A percentile compares a stretch with the other conserved stretches of the same genome.
Evolutionary conservation across 2,797 vertebrate genomes (phyloP).

Genomic region (Mormyrops boulengeri): DNA sequence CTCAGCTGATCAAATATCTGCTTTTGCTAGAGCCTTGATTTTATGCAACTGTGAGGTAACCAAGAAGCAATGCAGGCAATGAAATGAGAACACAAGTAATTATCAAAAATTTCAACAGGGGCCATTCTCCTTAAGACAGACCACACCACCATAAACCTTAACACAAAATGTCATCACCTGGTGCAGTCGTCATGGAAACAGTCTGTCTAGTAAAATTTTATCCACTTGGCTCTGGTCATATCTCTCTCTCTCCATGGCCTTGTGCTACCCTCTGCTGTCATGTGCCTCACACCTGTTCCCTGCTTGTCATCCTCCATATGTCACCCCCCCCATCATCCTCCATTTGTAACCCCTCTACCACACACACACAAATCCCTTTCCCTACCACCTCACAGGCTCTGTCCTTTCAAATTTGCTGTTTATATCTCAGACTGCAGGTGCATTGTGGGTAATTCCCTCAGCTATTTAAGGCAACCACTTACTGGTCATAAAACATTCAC

Average conservation of each 20-base stretch:
- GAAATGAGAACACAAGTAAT: not conserved
- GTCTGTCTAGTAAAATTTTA: constrained; percentile 48
- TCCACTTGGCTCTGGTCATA: not conserved
- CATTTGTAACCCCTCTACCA: not conserved
- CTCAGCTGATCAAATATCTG: not conserved
- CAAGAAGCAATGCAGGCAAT: not conserved
- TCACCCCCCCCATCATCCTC: not conserved
- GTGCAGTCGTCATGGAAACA: constrained; percentile 68
- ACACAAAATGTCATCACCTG: constrained; percentile 57
- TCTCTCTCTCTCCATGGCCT: not conserved
- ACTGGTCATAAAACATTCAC: not conserved
- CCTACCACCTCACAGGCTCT: not conserved
- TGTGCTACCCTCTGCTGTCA: not conserved
- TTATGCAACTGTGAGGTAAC: not conserved
- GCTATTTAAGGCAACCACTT: not conserved
- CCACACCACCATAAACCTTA: not conserved
- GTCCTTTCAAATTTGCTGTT: not conserved
- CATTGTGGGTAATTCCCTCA: constrained; percentile 1
- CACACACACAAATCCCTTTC: not conserved
- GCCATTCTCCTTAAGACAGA: not conserved
- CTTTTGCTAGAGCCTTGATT: not conserved
- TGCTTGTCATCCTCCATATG: not conserved
- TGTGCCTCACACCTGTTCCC: not conserved
- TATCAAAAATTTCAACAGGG: not conserved
- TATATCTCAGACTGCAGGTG: not conserved